Conservation (phyloP, 1,140 invertebrate genomes). For the Drosophila cardini region DNA sequence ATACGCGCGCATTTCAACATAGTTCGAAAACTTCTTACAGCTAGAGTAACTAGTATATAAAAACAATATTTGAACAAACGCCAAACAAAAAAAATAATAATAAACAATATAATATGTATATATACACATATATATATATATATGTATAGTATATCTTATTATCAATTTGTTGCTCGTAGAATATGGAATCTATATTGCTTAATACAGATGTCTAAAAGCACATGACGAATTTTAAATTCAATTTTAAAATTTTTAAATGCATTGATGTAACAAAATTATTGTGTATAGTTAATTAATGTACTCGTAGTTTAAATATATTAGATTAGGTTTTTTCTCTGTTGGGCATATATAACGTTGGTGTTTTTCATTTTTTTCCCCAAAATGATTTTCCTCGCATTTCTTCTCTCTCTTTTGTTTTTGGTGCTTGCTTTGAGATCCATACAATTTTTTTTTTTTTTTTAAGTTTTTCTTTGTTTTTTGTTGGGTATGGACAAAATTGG, state of each 20-base stretch:
- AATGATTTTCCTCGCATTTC: slow-evolving; percentile 1
- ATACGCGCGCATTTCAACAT: neutral
- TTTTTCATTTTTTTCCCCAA: neutral
- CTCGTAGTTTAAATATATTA: slow-evolving; percentile 17
- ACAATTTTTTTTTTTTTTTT: slow-evolving; percentile 26
- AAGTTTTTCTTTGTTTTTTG: slow-evolving; percentile 9
- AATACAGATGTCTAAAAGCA: slow-evolving; percentile 75
- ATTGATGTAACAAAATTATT: slow-evolving; percentile 68
- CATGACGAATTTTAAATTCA: slow-evolving; percentile 62
- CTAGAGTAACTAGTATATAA: neutral
- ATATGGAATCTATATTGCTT: slow-evolving; percentile 48
- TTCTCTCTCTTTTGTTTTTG: slow-evolving; percentile 24
- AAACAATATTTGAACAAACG: slow-evolving; percentile 29
- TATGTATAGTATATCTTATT: slow-evolving; percentile 14
- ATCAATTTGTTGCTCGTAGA: slow-evolving; percentile 34
- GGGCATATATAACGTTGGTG: neutral
- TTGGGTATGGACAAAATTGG: slow-evolving; percentile 42
- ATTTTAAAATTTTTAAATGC: slow-evolving; percentile 72
- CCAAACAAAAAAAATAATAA: slow-evolving; percentile 12
- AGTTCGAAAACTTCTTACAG: neutral
- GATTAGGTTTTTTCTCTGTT: neutral
- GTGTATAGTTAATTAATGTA: slow-evolving; percentile 34
- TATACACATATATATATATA: slow-evolving; percentile 1
- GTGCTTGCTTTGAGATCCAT: slow-evolving; percentile 40
- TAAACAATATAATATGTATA: slow-evolving; percentile 25